Base-by-base conservation (phyloP, 2,113 vertebrate genomes). In the Chascanopsetta lugubris region DNA sequence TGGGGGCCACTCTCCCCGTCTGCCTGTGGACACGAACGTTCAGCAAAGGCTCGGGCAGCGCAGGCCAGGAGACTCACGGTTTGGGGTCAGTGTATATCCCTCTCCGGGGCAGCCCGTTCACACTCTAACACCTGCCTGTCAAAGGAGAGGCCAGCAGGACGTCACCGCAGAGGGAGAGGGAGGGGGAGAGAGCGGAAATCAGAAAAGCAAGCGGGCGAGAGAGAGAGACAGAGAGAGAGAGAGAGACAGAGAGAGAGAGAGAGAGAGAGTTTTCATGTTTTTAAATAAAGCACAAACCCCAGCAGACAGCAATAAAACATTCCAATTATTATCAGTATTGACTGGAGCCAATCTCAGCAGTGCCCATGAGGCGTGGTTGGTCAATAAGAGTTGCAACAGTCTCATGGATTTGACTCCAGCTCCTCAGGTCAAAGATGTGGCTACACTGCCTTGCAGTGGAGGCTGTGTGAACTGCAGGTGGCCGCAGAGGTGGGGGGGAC, bases 51-150 rank as follows among this genome's bases (percentile, higher is more conserved):
- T 65, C 46, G 3, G 25, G 30, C 27, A 53, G 69, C 80, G 55
- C 53, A 3, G 76, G 61, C 51, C 76, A 46, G 64, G 57, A 81
- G 78, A 69, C 65, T 92, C 85, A 80, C 90, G 62, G 90, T 90
- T 92, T 90, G 88, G 88, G 92, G 91, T 93, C 91, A 91, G 76
- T 75, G 71, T 86, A 67, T 81, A 78, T 85, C 82, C 87, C 62
- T 53, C 59, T 59, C 61, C 53, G 47, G 91, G 90, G 86, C 88
- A 91, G 80, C 56, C 49, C 6, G 29, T 90, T 93, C 91, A 90
- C 90, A 93, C 86, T 85, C 76, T 91, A 89, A 93, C 92, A 92
- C 91, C 84, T 93, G 83, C 67, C 88, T 90, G 83, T 93, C 90
- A 93, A 84, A 87, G 83, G 85, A 83, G 79, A 88, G 56, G 67